Percentiles rank a stretch among this genome's conserved stretches.
Conservation (phyloP, 2,888 invertebrate genomes). For the Troides oblongomaculatus region DNA sequence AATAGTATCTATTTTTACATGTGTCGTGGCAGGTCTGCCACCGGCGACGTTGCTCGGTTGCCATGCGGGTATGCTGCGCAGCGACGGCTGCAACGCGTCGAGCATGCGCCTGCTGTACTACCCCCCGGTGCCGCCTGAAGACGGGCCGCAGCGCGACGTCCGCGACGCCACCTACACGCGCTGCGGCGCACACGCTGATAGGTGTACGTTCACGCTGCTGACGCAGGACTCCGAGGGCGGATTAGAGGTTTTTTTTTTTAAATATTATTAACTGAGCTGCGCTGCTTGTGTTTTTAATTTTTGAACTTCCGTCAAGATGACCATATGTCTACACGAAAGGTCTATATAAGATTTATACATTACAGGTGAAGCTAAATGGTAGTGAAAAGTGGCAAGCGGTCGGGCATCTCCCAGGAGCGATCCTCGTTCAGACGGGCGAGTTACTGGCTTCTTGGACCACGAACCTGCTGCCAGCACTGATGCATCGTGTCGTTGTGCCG, state of each 20-base stretch:
- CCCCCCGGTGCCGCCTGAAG: slow-evolving; percentile 83
- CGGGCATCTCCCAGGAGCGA: slow-evolving; percentile 87
- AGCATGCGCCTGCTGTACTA: slow-evolving; percentile 86
- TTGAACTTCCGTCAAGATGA: no score
- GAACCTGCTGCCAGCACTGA: slow-evolving; percentile 84
- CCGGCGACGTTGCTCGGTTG: slow-evolving; percentile 81
- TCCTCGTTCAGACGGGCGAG: slow-evolving; percentile 87
- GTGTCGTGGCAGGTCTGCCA: slow-evolving; percentile 71
- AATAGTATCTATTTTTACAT: neutral
- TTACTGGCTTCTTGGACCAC: slow-evolving; percentile 87
- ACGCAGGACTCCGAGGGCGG: slow-evolving; percentile 88
- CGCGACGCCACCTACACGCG: slow-evolving; percentile 74
- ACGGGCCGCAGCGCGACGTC: slow-evolving; percentile 68
- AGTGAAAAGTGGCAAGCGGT: slow-evolving; percentile 86
- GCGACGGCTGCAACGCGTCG: slow-evolving; percentile 82
- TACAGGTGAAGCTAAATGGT: slow-evolving; percentile 81
- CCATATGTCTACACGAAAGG: no score
- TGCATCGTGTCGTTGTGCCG: slow-evolving; percentile 87
- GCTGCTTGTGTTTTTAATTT: no score
- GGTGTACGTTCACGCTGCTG: slow-evolving; percentile 87
- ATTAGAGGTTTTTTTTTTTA: slow-evolving; percentile 74
- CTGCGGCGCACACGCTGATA: slow-evolving; percentile 87
- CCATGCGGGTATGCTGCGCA: slow-evolving; percentile 83
- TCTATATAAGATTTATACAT: neutral
- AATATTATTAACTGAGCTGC: neutral